A percentile compares a stretch with the other conserved stretches of the same genome.
Evolutionary conservation across 2,797 vertebrate genomes (phyloP).

Genomic region (Myotis vivesi): DNA sequence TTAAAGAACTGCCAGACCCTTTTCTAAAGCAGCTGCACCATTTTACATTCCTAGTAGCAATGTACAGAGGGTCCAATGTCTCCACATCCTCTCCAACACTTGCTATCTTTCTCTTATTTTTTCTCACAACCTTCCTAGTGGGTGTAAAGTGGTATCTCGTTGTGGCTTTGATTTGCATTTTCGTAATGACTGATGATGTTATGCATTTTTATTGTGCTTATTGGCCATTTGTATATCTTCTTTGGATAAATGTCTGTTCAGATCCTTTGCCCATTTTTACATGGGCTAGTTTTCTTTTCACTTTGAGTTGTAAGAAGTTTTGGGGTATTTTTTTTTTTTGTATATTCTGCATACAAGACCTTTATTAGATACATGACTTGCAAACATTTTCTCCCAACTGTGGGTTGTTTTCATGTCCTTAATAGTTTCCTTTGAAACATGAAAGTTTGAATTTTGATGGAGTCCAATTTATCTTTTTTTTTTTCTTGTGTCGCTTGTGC

Average conservation of each 20-base stretch:
- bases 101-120: background rate
- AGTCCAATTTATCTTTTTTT: background rate
- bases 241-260: conserved; percentile 4
- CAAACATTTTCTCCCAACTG: background rate
- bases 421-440: background rate
- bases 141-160: background rate
- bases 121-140: background rate
- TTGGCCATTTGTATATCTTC: background rate
- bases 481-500: background rate
- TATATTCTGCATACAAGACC: background rate
- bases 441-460: background rate
- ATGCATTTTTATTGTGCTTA: conserved; percentile 1
- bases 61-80: background rate
- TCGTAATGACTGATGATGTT: background rate
- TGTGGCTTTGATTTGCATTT: conserved; percentile 46
- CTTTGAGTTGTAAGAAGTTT: background rate
- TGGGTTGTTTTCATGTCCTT: background rate
- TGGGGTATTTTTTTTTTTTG: background rate
- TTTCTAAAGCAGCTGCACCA: background rate
- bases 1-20: background rate
- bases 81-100: background rate
- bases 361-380: background rate
- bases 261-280: background rate
- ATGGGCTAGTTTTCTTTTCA: background rate
- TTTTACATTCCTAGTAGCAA: background rate